Percentiles rank a stretch among this genome's conserved stretches.
Conservation (phyloP, 2,797 vertebrate genomes). For the Dicrostonyx torquatus region DNA sequence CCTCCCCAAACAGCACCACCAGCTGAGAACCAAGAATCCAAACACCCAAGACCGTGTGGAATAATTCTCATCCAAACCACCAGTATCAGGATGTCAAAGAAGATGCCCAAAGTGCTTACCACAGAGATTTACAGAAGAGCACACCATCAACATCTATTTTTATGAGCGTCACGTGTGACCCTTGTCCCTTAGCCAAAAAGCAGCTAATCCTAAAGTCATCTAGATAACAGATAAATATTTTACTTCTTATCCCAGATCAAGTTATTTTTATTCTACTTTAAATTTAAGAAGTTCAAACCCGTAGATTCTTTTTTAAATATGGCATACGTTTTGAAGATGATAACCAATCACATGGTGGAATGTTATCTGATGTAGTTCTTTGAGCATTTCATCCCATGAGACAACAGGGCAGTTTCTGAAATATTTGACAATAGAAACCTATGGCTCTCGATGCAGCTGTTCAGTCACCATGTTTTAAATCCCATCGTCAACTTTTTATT, state of each 20-base stretch:
- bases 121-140: background rate
- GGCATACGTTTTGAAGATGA: background rate
- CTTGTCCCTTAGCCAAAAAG: slow-evolving; percentile 1
- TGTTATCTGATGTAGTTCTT: slow-evolving; percentile 19
- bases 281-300: background rate
- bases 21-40: background rate
- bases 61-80: background rate
- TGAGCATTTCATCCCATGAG: background rate
- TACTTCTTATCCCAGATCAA: background rate
- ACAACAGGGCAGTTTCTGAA: slow-evolving; percentile 42
- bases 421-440: slow-evolving; percentile 21
- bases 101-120: background rate
- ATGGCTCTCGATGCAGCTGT: background rate
- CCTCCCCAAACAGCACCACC: background rate
- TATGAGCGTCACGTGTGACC: background rate
- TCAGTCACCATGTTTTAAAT: background rate
- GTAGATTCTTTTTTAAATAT: background rate
- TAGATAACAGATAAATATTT: background rate
- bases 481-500: background rate
- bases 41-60: background rate
- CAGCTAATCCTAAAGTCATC: background rate
- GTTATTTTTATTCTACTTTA: slow-evolving; percentile 38
- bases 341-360: background rate
- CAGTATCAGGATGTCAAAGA: background rate
- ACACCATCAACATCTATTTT: background rate